Evolutionary conservation across 2,113 vertebrate genomes (phyloP).

Genomic region (Erythrolamprus reginae): DNA sequence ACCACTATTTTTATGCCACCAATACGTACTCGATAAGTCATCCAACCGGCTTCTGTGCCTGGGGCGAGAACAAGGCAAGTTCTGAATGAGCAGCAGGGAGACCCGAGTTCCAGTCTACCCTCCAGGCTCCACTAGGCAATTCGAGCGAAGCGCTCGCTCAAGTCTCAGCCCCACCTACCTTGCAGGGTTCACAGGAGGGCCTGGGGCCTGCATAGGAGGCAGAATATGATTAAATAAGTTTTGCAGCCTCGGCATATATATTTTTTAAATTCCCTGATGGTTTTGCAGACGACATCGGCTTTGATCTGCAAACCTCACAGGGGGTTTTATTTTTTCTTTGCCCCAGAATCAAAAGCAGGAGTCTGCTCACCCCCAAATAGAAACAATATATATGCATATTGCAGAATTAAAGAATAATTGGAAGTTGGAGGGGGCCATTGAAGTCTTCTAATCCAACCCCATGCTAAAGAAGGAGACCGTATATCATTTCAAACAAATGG

Average conservation of each 20-base stretch:
- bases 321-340: not conserved
- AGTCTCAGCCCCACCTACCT: not conserved
- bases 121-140: not conserved
- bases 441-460: too few species aligned
- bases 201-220: not conserved
- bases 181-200: not conserved
- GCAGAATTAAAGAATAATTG: too few species aligned
- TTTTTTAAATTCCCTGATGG: not conserved
- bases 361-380: not conserved
- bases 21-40: too few species aligned
- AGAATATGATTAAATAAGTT: not conserved
- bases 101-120: not conserved
- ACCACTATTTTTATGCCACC: too few species aligned
- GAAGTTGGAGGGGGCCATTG: too few species aligned
- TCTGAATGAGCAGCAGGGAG: not conserved
- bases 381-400: not conserved
- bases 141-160: not conserved
- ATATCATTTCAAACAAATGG: too few species aligned
- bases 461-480: too few species aligned
- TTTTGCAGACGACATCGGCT: not conserved
- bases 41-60: not conserved
- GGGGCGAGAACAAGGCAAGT: not conserved
- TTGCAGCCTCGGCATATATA: not conserved
- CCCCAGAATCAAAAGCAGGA: not conserved
- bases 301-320: not conserved